phyloP scores from a whole-genome alignment of 2,797 vertebrate genomes.

The Rhyacichthys aspro region DNA sequence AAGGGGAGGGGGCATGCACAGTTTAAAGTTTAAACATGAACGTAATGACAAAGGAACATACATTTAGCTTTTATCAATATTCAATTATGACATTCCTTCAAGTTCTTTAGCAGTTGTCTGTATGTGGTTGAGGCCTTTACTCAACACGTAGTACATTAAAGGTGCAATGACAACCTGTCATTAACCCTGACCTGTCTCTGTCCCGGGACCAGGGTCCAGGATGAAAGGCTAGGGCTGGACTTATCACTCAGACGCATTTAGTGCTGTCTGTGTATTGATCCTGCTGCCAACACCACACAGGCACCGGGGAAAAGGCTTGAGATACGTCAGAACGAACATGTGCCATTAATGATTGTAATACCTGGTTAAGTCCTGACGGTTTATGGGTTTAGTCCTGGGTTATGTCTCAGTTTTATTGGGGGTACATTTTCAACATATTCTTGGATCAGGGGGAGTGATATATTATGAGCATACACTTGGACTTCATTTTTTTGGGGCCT shows the following conservation, averaged over 20 bases:
- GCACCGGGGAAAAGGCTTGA: constrained; percentile 7
- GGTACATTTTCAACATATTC: too few species aligned
- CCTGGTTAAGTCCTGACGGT: too few species aligned
- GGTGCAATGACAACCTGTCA: constrained; percentile 72
- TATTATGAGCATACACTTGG: background rate
- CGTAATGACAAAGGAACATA: background rate
- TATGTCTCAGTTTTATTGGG: too few species aligned
- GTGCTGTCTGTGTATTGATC: constrained; percentile 41
- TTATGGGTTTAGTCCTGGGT: too few species aligned
- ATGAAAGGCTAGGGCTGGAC: constrained; percentile 68
- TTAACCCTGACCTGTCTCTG: constrained; percentile 76
- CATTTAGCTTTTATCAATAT: constrained; percentile 9
- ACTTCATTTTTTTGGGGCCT: constrained; percentile 1
- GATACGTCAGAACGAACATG: too few species aligned
- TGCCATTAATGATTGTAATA: background rate
- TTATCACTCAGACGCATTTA: constrained; percentile 64
- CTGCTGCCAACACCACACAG: constrained; percentile 56
- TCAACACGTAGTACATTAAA: constrained; percentile 77
- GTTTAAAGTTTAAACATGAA: constrained; percentile 3
- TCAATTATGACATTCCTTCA: constrained; percentile 16
- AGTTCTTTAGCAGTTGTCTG: background rate
- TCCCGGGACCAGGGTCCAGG: constrained; percentile 64
- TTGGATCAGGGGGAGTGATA: background rate
- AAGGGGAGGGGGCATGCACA: background rate
- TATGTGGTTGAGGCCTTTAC: constrained; percentile 57